phyloP scores from a whole-genome alignment of 2,888 invertebrate species.

The Acanthacorydalis orientalis region DNA sequence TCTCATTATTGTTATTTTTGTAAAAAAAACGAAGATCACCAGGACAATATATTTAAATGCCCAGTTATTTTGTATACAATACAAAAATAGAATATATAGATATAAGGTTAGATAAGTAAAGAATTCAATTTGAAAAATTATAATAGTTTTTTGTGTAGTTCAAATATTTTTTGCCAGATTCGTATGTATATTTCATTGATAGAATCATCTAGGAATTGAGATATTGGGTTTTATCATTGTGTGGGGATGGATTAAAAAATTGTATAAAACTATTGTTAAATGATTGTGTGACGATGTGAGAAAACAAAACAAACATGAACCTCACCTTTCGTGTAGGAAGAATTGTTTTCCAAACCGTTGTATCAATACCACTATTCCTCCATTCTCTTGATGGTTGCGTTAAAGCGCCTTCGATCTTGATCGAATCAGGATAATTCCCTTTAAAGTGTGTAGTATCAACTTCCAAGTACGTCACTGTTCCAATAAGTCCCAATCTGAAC shows the following conservation, averaged over 20 bases:
- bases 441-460: slow-evolving; percentile 45
- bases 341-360: slow-evolving; percentile 28
- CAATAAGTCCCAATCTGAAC: slow-evolving; percentile 37
- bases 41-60: too few relatives aligned
- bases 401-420: slow-evolving; percentile 35
- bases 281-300: not conserved
- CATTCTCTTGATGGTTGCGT: slow-evolving; percentile 20
- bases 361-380: slow-evolving; percentile 16
- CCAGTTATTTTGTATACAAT: too few relatives aligned
- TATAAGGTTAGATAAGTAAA: too few relatives aligned
- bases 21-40: too few relatives aligned
- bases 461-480: slow-evolving; percentile 30
- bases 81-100: too few relatives aligned
- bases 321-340: slow-evolving; percentile 34
- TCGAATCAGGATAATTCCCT: slow-evolving; percentile 45
- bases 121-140: too few relatives aligned
- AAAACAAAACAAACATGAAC: not conserved
- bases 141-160: too few relatives aligned
- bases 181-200: too few relatives aligned
- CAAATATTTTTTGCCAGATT: too few relatives aligned
- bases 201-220: not conserved
- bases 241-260: too few relatives aligned
- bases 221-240: too few relatives aligned
- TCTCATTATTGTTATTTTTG: too few relatives aligned
- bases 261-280: not conserved